Base-by-base conservation (phyloP, 2,113 vertebrate genomes). In the Aspiorhynchus laticeps region DNA sequence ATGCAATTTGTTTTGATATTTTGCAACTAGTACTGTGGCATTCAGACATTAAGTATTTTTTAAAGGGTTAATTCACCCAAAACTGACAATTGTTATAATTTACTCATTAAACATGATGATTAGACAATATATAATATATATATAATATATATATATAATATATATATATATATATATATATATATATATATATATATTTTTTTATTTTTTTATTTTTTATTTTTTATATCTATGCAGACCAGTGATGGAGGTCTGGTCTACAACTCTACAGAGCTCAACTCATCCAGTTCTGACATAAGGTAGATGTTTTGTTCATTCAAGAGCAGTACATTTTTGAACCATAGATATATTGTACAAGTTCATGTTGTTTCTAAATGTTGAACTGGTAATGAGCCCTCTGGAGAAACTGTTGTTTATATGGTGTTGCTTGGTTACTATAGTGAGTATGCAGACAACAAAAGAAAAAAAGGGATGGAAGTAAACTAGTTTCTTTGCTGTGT, bases 181-280 rank as follows among this genome's bases (percentile, higher is more conserved):
- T 43, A 43, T 43, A 10, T 43, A 41, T 33, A 33, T 33, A 33
- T 33, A 7, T 43, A 10, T 48, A 14, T 51, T 17, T 51, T 10
- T 33, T n/a, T 7, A 6, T n/a, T n/a, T n/a, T n/a, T n/a, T n/a
- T n/a, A n/a, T n/a, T n/a, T n/a, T n/a, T n/a, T n/a, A n/a, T n/a
- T n/a, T n/a, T n/a, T n/a, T n/a, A n/a, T n/a, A n/a, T 82, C 0
- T 88, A 80, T 81, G 53, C 90, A 98, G 98, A 93, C 94, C 38
- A 95, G 91, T 93, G 96, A 96, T 90, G 90, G 83, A 6, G 48
- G 85, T 46, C 86, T 90, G 74, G 91, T 89, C 74, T 93, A 88
- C 88, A 92, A 88, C 85, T 94, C 93, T 88, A 90, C 95, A 85
- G 95, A 96, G 88, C 91, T 93, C 86, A 92, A 89, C 89, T 86